Evolutionary conservation across 2,797 vertebrate species (phyloP).

Genomic region (Enteromius anoplus): DNA sequence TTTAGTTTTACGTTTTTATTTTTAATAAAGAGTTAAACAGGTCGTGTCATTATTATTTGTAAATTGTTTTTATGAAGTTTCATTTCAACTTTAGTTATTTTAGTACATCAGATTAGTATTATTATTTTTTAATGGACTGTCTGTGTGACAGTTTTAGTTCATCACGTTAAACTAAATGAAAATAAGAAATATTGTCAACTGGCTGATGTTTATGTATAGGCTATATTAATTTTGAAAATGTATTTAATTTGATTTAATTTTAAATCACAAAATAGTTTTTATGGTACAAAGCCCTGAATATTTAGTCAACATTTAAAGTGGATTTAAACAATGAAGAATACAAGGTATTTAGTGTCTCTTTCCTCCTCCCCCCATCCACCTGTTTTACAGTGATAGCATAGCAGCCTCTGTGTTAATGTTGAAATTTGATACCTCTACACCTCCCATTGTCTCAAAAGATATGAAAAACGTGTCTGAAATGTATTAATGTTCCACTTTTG

Average conservation of each 20-base stretch:
- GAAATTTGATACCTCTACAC: slow-evolving; percentile 14
- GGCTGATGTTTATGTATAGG: background rate
- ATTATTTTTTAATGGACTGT: background rate
- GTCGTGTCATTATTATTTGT: background rate
- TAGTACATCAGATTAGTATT: background rate
- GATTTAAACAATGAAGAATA: background rate
- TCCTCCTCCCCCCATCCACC: background rate
- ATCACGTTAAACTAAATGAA: background rate
- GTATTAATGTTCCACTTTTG: background rate
- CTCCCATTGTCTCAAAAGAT: background rate
- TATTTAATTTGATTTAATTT: background rate
- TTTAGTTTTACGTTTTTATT: background rate
- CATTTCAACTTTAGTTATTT: background rate
- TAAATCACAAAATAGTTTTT: background rate
- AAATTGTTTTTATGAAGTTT: too few relatives aligned
- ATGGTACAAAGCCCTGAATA: background rate
- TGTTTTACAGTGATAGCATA: background rate
- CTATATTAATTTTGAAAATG: background rate
- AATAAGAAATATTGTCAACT: background rate
- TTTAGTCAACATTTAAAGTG: background rate
- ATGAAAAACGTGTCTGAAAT: background rate
- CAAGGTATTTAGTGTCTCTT: background rate
- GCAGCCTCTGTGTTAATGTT: background rate
- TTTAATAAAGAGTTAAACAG: background rate
- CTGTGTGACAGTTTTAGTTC: background rate